Percentiles rank a stretch among this genome's conserved stretches.
Evolutionary conservation across 2,797 vertebrate species (phyloP).

Genomic region (Chromobotia macracanthus): DNA sequence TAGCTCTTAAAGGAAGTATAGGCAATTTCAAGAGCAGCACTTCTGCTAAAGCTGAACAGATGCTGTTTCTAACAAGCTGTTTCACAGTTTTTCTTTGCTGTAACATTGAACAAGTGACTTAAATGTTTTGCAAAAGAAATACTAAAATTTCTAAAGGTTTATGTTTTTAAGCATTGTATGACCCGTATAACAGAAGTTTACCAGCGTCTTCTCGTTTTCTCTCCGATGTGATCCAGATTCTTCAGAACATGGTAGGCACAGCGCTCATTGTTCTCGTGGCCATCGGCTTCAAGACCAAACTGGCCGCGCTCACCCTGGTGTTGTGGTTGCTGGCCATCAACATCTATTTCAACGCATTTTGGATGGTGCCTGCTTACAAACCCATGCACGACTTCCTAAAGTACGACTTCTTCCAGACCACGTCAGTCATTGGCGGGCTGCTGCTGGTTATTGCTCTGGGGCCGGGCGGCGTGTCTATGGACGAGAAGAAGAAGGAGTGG

Average conservation of each 20-base stretch:
- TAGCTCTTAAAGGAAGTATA: too few relatives aligned
- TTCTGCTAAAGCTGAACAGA: too few relatives aligned
- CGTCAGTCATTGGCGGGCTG: constrained; percentile 95
- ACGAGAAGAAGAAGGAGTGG: constrained; percentile 98
- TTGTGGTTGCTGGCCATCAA: constrained; percentile 95
- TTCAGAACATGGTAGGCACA: constrained; percentile 97
- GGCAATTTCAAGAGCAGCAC: too few relatives aligned
- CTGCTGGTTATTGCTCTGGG: constrained; percentile 95
- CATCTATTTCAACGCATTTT: constrained; percentile 98
- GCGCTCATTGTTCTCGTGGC: constrained; percentile 95
- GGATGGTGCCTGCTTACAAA: constrained; percentile 93
- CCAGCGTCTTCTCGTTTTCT: too few relatives aligned
- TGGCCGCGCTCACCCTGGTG: constrained; percentile 93
- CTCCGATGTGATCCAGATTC: constrained; percentile 83
- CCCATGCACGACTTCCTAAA: constrained; percentile 99
- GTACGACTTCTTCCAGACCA: constrained; percentile 99
- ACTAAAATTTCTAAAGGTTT: too few relatives aligned
- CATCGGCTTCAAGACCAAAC: constrained; percentile 96
- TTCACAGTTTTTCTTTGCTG: too few relatives aligned
- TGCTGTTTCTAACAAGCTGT: too few relatives aligned
- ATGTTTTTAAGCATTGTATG: too few relatives aligned
- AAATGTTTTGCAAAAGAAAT: too few relatives aligned
- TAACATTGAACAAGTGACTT: too few relatives aligned
- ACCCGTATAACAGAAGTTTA: too few relatives aligned
- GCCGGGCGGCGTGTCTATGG: constrained; percentile 96